A percentile compares a stretch with the other conserved stretches of the same genome.
Conservation (phyloP, 2,888 invertebrate species). For the Drosophila bunnanda region DNA sequence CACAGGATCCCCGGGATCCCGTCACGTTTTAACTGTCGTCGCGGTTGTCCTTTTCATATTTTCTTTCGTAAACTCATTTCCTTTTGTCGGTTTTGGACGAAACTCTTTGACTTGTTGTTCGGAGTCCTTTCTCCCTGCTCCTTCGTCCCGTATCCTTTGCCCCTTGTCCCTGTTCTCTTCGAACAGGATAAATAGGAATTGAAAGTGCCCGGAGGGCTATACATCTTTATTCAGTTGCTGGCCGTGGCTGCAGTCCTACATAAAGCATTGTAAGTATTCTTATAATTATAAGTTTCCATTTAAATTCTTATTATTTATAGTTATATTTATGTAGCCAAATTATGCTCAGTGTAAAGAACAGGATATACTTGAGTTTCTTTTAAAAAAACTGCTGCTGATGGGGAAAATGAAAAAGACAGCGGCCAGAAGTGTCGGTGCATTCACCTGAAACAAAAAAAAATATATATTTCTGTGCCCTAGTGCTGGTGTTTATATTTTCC, state of each 20-base stretch:
- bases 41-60: constrained; percentile 65
- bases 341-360: not conserved
- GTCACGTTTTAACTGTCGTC: constrained; percentile 72
- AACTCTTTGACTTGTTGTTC: constrained; percentile 30
- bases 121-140: not conserved
- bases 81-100: constrained; percentile 45
- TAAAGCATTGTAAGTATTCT: not conserved
- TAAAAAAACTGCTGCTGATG: not conserved
- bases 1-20: constrained; percentile 17
- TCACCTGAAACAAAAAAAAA: constrained; percentile 1
- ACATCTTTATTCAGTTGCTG: constrained; percentile 1
- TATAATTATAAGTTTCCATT: not conserved
- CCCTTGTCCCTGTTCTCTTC: not conserved
- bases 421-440: not conserved
- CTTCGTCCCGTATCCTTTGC: not conserved
- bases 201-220: not conserved
- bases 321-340: not conserved
- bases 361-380: not conserved
- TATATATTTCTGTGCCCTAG: constrained; percentile 3
- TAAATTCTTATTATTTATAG: not conserved
- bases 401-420: constrained; percentile 5
- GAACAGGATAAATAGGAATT: constrained; percentile 5
- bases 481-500: constrained; percentile 4
- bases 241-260: not conserved
- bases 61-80: constrained; percentile 67